Conservation (phyloP, 2,797 vertebrate genomes). For the Microctenopoma steveboyesi region DNA sequence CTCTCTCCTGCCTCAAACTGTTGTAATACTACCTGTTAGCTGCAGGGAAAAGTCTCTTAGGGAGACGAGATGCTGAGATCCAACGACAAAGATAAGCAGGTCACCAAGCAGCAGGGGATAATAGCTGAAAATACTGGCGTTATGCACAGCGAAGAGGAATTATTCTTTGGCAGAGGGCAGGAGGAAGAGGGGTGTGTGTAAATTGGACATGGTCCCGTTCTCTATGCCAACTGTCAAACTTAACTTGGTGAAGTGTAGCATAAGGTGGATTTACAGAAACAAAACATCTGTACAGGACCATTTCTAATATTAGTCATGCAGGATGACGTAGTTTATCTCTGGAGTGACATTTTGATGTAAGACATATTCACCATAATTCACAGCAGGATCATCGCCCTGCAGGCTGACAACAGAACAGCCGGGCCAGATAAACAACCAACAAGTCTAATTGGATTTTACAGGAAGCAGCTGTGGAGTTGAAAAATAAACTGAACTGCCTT, state of each 20-base stretch:
- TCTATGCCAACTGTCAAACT: conserved; percentile 55
- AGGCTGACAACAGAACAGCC: conserved; percentile 44
- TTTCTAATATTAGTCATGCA: neutral
- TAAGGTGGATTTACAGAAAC: conserved; percentile 30
- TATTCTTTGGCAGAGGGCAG: conserved; percentile 47
- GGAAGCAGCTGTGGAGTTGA: conserved; percentile 69
- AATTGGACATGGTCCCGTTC: conserved; percentile 31
- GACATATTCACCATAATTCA: neutral
- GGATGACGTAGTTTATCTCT: neutral
- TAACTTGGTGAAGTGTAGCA: conserved; percentile 21
- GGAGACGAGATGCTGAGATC: conserved; percentile 25
- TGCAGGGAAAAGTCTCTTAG: conserved; percentile 9
- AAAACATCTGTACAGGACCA: conserved; percentile 23
- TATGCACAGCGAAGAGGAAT: conserved; percentile 40
- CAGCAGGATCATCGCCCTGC: conserved; percentile 22
- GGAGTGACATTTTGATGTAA: neutral
- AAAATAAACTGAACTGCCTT: conserved; percentile 44
- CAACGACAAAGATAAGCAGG: conserved; percentile 39
- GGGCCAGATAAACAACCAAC: conserved; percentile 66
- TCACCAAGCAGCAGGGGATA: conserved; percentile 27
- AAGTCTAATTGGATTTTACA: conserved; percentile 60
- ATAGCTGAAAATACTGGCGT: conserved; percentile 53
- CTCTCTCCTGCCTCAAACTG: conserved; percentile 39
- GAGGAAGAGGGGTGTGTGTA: conserved; percentile 22
- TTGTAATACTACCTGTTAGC: conserved; percentile 49